Conservation (phyloP, 2,113 vertebrate species). For the Chinchilla lanigera region DNA sequence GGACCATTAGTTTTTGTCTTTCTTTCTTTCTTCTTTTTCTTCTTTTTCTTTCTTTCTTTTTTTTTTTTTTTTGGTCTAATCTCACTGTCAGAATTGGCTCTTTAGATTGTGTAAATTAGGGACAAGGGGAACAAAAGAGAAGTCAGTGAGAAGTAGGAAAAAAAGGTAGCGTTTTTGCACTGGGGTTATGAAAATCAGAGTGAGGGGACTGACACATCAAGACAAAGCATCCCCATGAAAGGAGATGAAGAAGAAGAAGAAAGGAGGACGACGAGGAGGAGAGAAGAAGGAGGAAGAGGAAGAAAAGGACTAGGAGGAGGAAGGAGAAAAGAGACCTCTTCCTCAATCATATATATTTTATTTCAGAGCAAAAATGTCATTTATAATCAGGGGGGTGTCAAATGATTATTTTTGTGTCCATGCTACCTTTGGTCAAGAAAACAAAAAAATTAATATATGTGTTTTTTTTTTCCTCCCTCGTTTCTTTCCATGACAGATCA, state of each 20-base stretch:
- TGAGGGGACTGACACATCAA: constrained; percentile 52
- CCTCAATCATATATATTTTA: neutral
- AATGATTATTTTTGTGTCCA: constrained; percentile 33
- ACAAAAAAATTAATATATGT: neutral
- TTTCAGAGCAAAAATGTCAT: constrained; percentile 2
- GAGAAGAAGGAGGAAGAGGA: fast-evolving
- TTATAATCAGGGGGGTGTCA: neutral
- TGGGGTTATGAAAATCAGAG: constrained; percentile 55
- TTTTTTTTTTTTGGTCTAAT: neutral
- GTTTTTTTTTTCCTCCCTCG: neutral
- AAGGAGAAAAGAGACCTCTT: neutral
- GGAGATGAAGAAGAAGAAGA: neutral
- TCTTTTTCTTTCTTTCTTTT: too few species aligned
- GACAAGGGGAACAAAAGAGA: constrained; percentile 33
- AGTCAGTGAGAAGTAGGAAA: constrained; percentile 32
- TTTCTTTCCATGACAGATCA: constrained; percentile 82
- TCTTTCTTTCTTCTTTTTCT: neutral
- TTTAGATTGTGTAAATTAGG: neutral
- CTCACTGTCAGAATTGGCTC: neutral
- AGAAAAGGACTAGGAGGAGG: neutral
- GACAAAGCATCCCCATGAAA: neutral
- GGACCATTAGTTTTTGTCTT: neutral
- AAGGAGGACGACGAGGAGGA: neutral
- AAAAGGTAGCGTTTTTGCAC: constrained; percentile 15
- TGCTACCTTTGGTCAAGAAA: neutral